Conservation (phyloP, 2,888 invertebrate genomes). For the Argyresthia albistria region DNA sequence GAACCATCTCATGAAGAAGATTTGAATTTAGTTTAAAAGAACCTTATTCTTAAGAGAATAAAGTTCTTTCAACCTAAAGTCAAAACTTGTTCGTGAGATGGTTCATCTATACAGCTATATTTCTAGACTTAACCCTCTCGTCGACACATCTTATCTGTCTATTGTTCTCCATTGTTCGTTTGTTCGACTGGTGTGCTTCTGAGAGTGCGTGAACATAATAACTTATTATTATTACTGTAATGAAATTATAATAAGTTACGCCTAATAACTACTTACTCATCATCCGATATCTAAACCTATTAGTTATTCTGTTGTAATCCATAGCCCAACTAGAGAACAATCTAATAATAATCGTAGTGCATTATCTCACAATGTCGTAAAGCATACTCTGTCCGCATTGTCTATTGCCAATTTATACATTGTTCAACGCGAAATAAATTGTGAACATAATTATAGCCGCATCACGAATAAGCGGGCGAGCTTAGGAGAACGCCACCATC, state of each 20-base stretch:
- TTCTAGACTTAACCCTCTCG: too few relatives aligned
- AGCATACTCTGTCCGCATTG: neutral
- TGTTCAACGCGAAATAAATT: constrained; percentile 41
- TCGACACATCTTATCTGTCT: too few relatives aligned
- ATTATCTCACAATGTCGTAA: constrained; percentile 3
- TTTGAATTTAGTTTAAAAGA: too few relatives aligned
- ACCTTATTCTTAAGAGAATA: too few relatives aligned
- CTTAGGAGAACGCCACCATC: constrained; percentile 39
- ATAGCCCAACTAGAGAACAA: neutral
- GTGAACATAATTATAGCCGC: constrained; percentile 44
- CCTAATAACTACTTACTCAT: neutral
- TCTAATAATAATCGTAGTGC: neutral
- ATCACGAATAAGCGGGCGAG: constrained; percentile 39
- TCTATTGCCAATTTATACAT: constrained; percentile 25
- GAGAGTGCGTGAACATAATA: too few relatives aligned
- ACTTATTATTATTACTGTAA: neutral
- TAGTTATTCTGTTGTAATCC: neutral
- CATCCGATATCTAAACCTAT: too few relatives aligned
- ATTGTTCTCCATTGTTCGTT: too few relatives aligned
- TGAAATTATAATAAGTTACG: neutral
- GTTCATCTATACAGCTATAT: too few relatives aligned
- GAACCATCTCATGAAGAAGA: too few relatives aligned
- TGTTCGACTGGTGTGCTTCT: too few relatives aligned
- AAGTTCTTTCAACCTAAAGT: too few relatives aligned
- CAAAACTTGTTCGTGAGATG: too few relatives aligned